A percentile compares a stretch with the other conserved stretches of the same genome.
Evolutionary conservation across 2,888 invertebrate species (phyloP).

Genomic region (Cheilosia grossa): DNA sequence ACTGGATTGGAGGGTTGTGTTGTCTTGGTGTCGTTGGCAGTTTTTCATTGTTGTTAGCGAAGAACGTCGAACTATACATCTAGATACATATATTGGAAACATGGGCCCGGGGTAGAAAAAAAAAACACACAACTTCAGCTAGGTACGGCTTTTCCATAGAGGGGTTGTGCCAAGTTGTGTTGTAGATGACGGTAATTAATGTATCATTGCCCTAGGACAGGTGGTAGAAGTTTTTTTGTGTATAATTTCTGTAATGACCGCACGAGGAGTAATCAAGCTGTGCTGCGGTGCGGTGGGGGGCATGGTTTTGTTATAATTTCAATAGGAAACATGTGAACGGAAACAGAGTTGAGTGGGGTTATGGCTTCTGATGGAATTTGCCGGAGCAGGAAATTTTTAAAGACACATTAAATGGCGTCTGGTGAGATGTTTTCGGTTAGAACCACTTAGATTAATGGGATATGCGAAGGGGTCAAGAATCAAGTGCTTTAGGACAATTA

Average conservation of each 20-base stretch:
- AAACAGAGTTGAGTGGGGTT: conserved; percentile 3
- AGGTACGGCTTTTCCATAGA: background rate
- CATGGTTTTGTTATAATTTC: conserved; percentile 13
- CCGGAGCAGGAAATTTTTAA: background rate
- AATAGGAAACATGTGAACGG: conserved; percentile 26
- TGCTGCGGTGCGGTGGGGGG: background rate
- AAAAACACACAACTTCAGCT: background rate
- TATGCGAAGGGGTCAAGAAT: no score
- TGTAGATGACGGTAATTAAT: conserved; percentile 24
- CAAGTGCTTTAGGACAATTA: no score
- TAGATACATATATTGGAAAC: background rate
- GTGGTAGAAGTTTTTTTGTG: conserved; percentile 6
- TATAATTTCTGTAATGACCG: background rate
- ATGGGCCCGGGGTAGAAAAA: conserved; percentile 1
- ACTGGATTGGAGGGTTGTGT: conserved; percentile 31
- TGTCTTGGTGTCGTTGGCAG: conserved; percentile 11
- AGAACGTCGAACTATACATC: conserved; percentile 19
- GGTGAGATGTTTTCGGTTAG: no score
- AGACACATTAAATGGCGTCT: no score
- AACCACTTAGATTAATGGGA: no score
- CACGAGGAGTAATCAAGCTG: background rate
- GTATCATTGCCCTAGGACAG: conserved; percentile 36
- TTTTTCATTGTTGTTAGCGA: background rate
- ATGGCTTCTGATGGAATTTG: background rate
- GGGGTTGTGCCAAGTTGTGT: background rate